These are phyloP conservation scores for Polyommatus iphigenia DNA, from an alignment of 2,888 invertebrate species.

Conservation along the genomic window DNA sequence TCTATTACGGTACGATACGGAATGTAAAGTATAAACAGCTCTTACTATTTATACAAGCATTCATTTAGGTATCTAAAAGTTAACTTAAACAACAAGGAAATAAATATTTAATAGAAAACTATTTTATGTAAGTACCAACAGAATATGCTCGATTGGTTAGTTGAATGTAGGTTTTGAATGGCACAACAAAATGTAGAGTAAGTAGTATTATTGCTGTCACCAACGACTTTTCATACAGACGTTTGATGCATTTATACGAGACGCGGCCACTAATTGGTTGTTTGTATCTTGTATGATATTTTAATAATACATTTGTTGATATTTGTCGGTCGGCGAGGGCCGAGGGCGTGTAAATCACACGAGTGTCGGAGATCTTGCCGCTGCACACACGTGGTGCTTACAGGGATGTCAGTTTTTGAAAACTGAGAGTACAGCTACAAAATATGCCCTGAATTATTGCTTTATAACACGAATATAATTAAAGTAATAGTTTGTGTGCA, in stretches of 20 bases:
- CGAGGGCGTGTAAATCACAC: constrained; percentile 68
- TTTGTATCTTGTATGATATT: constrained; percentile 40
- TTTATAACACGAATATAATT: no score
- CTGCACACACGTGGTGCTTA: constrained; percentile 57
- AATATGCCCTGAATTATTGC: background rate
- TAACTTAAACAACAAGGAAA: background rate
- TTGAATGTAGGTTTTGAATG: background rate
- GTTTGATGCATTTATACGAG: background rate
- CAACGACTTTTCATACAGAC: background rate
- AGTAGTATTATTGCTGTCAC: background rate
- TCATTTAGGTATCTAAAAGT: no score
- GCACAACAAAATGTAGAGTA: background rate
- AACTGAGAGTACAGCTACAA: background rate
- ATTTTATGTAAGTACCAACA: no score
- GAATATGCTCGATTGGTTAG: no score
- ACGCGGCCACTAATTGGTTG: constrained; percentile 36
- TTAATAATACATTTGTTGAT: constrained; percentile 50
- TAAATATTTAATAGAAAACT: no score
- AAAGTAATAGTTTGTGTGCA: no score
- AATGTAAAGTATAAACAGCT: background rate
- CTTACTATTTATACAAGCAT: background rate
- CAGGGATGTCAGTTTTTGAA: constrained; percentile 34
- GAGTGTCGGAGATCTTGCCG: constrained; percentile 51
- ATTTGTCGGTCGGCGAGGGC: constrained; percentile 45
- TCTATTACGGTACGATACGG: background rate